A percentile compares a stretch with the other conserved stretches of the same genome.
phyloP scores from a whole-genome alignment of 2,113 vertebrate species.

The Marcusenius ussheri region DNA sequence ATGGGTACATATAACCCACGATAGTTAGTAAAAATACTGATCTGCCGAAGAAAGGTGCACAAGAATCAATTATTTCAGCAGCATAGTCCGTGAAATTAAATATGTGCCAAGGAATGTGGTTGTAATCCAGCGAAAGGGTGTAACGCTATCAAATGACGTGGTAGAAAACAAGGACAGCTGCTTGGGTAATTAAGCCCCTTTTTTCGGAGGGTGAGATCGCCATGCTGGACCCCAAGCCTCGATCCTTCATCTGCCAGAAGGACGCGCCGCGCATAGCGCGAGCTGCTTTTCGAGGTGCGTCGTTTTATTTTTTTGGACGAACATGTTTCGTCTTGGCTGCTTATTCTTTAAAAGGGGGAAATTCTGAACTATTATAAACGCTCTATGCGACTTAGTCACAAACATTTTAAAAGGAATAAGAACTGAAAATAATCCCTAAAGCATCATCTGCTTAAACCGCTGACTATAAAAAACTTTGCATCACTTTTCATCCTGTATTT shows the following conservation, averaged over 20 bases:
- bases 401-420: not conserved
- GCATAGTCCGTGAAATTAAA: not conserved
- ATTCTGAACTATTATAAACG: not conserved
- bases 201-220: not conserved
- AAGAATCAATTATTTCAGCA: not conserved
- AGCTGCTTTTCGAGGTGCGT: not conserved
- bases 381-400: not conserved
- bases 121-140: not conserved
- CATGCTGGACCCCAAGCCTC: not conserved
- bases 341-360: not conserved
- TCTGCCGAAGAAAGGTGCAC: not conserved
- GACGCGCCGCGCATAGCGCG: not conserved
- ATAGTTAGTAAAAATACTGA: not conserved
- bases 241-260: not conserved
- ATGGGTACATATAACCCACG: not conserved
- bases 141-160: not conserved
- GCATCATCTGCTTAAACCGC: not conserved
- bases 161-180: slow-evolving; percentile 17
- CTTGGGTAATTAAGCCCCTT: not conserved
- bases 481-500: not conserved
- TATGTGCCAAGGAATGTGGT: not conserved
- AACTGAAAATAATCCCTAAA: not conserved
- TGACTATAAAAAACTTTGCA: not conserved
- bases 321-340: not conserved
- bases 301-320: not conserved